A percentile compares a stretch with the other conserved stretches of the same genome.
These are phyloP conservation scores for Xyrauchen texanus DNA, from an alignment of 2,113 vertebrate genomes.

Conservation along the genomic window DNA sequence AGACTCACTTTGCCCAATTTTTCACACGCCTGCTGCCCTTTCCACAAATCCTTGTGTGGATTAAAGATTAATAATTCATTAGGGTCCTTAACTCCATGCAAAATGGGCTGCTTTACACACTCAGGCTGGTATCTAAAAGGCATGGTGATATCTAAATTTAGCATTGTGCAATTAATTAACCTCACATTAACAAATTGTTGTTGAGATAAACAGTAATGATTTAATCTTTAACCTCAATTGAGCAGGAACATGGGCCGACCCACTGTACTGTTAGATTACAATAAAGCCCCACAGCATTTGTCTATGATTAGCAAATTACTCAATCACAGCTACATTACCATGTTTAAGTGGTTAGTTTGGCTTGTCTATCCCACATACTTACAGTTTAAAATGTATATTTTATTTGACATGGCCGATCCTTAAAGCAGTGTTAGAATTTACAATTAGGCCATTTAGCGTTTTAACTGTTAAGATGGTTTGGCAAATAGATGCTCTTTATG, in stretches of 20 bases:
- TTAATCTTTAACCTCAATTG: neutral
- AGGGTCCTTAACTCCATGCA: slow-evolving; percentile 22
- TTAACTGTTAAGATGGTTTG: too few relatives aligned
- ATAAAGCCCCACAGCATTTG: neutral
- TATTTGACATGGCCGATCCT: too few relatives aligned
- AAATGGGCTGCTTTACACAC: slow-evolving; percentile 2
- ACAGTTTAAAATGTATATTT: too few relatives aligned
- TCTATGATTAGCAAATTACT: neutral
- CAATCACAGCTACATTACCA: too few relatives aligned
- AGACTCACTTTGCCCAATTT: slow-evolving; percentile 46
- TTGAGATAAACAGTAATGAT: slow-evolving; percentile 1
- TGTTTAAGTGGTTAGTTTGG: too few relatives aligned
- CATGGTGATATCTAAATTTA: slow-evolving; percentile 8
- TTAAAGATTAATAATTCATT: too few relatives aligned
- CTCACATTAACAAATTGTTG: neutral
- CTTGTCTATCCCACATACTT: too few relatives aligned
- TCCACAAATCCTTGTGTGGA: too few relatives aligned
- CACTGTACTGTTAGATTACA: neutral
- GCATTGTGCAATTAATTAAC: slow-evolving; percentile 27
- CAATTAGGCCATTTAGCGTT: too few relatives aligned
- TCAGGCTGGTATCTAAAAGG: neutral
- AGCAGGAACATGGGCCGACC: neutral
- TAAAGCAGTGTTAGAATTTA: too few relatives aligned
- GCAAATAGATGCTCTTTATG: too few relatives aligned
- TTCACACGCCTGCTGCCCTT: slow-evolving; percentile 38